Base-by-base conservation (phyloP, 2,797 vertebrate genomes). In the Liparis tanakae region DNA sequence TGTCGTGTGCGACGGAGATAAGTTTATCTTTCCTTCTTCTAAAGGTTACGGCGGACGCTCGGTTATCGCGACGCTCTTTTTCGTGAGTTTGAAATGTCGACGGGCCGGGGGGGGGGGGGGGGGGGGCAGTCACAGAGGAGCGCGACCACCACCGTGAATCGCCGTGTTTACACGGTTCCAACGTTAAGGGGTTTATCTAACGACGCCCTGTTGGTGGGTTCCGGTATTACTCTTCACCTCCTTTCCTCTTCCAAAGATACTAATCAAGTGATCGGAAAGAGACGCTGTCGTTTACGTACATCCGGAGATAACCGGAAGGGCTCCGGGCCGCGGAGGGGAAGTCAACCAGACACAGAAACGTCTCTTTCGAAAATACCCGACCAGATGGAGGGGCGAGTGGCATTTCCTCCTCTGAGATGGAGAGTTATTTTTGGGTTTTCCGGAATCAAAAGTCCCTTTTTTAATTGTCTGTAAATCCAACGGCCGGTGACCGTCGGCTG, bases 401-500 rank as follows among this genome's bases (percentile, higher is more conserved):
- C 30, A 61, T 20, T 72, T 58, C 64, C 53, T 54, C 63, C 54
- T 2, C 37, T 46, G 72, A 70, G 48, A 43, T 3, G 37, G 39
- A 33, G 53, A 76, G 58, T 72, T 72, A 63, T 62, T 67, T 50
- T 57, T 53, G 41, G 64, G 41, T 36, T 18, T 63, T 62, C 18
- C 44, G 7, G 33, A 34, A 72, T 59, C 25, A 74, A 59, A 68
- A 39, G 61, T 25, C 4, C 36, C n/a, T 30, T 30, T 30, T 30
- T 12, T 63, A 54, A 4, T 54, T 58, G 30, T 61, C 44, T n/a
- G 30, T 46, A 30, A 36, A 50, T 33, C 54, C 54, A 39, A 39
- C 15, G n/a, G 18, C 13, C 12, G 65, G 33, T 58, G 44, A 70
- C 53, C 17, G 5, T 34, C 51, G 63, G 53, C 20, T 73, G 59